phyloP scores from a whole-genome alignment of 2,113 vertebrate genomes.

The Tyrannus savana region DNA sequence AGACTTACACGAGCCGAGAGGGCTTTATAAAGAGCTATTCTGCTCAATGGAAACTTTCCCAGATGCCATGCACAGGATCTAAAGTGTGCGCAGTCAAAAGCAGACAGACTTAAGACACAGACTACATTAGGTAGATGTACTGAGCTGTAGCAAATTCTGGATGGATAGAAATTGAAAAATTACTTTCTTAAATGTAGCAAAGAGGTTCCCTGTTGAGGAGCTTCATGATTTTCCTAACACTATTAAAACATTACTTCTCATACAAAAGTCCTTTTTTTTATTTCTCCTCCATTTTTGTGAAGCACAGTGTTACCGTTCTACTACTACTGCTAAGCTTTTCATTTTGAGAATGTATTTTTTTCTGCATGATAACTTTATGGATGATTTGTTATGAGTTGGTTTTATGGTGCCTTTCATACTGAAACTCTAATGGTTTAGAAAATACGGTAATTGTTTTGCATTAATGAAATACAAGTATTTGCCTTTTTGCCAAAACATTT shows the following conservation, averaged over 20 bases:
- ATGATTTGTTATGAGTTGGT: neutral
- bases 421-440: neutral
- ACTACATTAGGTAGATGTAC: neutral
- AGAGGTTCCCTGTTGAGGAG: neutral
- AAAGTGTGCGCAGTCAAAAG: neutral
- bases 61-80: neutral
- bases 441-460: neutral
- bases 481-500: neutral
- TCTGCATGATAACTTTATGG: neutral
- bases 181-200: neutral
- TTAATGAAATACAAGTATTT: neutral
- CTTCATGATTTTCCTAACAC: neutral
- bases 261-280: neutral
- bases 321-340: neutral
- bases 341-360: neutral
- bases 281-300: neutral
- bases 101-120: neutral
- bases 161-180: neutral
- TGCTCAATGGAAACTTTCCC: neutral
- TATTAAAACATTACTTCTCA: neutral
- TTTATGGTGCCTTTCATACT: neutral
- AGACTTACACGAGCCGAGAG: rapidly evolving
- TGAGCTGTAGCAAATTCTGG: neutral
- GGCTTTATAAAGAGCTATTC: neutral
- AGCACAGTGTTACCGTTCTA: neutral